Conservation (phyloP, 2,113 vertebrate genomes). For the Chionis minor region DNA sequence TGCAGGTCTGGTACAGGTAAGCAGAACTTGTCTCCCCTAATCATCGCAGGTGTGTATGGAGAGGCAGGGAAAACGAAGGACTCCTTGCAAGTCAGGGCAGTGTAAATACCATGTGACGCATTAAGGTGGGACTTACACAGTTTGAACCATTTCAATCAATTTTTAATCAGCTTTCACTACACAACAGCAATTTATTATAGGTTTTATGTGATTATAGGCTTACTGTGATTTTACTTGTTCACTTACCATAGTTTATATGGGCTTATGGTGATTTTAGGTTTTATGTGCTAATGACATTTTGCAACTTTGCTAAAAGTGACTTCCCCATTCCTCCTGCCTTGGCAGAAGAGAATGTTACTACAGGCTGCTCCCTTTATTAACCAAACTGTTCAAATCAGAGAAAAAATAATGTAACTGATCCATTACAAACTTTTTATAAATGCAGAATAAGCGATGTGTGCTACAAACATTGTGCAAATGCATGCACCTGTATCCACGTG, state of each 20-base stretch:
- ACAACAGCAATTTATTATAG: constrained; percentile 35
- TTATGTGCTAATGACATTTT: constrained; percentile 6
- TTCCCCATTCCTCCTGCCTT: neutral
- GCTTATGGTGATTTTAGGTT: neutral
- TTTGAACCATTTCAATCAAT: constrained; percentile 28
- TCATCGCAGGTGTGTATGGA: neutral
- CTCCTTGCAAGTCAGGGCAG: neutral
- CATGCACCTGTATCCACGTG: neutral
- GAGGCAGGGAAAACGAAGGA: neutral
- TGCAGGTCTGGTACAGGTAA: neutral
- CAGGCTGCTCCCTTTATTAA: neutral
- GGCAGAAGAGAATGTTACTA: neutral
- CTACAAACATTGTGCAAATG: neutral
- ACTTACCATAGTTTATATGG: constrained; percentile 16
- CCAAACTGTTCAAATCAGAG: neutral
- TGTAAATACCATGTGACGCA: neutral
- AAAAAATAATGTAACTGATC: neutral
- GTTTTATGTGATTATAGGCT: neutral
- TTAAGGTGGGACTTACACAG: neutral
- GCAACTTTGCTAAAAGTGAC: neutral
- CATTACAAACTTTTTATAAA: neutral
- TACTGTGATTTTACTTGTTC: constrained; percentile 4
- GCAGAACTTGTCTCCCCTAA: neutral
- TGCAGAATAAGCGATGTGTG: neutral
- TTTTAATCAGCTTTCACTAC: constrained; percentile 45